These are phyloP conservation scores for Galeopsomyia nigrocyanea DNA, from an alignment of 2,888 invertebrate species.

Conservation along the genomic window DNA sequence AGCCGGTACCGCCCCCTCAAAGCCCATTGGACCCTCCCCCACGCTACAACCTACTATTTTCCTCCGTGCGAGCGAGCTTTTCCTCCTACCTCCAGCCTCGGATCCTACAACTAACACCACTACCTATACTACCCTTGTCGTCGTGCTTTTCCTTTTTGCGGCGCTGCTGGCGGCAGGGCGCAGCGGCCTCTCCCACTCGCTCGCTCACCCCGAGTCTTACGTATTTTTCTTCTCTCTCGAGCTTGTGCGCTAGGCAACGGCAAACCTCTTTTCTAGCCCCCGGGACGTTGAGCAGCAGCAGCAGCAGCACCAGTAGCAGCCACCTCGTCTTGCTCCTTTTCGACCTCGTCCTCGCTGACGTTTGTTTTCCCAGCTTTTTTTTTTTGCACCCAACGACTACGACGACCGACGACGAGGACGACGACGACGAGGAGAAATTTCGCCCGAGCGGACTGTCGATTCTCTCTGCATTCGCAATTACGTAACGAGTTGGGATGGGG, in stretches of 20 bases:
- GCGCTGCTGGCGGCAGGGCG: too few species aligned
- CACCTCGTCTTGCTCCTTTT: slow-evolving; percentile 26
- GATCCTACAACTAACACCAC: slow-evolving; percentile 38
- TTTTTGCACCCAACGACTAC: too few species aligned
- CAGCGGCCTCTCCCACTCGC: slow-evolving; percentile 11
- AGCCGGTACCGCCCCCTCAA: slow-evolving; percentile 56
- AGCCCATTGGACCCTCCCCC: slow-evolving; percentile 67
- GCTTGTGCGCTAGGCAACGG: slow-evolving; percentile 38
- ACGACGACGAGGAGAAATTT: too few species aligned
- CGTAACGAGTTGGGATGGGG: slow-evolving; percentile 29
- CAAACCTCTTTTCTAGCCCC: slow-evolving; percentile 45
- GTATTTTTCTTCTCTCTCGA: slow-evolving; percentile 29
- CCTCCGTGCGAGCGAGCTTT: slow-evolving; percentile 40
- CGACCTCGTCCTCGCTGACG: slow-evolving; percentile 9
- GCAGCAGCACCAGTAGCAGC: slow-evolving; percentile 13
- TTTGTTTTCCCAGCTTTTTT: slow-evolving; percentile 36
- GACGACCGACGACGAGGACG: too few species aligned
- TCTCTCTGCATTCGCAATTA: slow-evolving; percentile 27
- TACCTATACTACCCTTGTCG: slow-evolving; percentile 1
- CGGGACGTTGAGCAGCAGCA: slow-evolving; percentile 1
- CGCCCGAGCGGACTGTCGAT: slow-evolving; percentile 20
- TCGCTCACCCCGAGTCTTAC: slow-evolving; percentile 27
- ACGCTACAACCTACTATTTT: slow-evolving; percentile 56
- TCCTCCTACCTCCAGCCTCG: slow-evolving; percentile 39
- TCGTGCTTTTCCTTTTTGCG: too few species aligned